Base-by-base conservation (phyloP, 2,797 vertebrate species). In the Microchirus variegatus region DNA sequence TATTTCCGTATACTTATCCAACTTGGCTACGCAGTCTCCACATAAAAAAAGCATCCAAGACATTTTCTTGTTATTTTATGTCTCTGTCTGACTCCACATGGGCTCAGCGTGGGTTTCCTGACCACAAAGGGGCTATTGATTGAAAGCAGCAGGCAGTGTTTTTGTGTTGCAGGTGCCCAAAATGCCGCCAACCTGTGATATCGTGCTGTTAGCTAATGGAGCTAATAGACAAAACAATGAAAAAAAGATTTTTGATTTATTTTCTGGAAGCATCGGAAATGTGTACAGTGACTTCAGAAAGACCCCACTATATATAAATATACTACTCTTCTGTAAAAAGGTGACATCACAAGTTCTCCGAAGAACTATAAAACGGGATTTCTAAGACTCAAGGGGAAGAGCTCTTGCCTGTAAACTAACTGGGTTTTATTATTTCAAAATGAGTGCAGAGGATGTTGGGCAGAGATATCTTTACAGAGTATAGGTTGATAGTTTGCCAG, bases 51-150 rank as follows among this genome's bases (percentile, higher is more conserved):
- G 71, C 54, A 69, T 76, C 38, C 17, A 57, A 70, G 53, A 69
- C 52, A 58, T 83, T 84, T 45, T 18, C 44, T 17, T 15, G 15
- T 16, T n/a, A 15, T 43, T 84, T 84, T 71, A 68, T 82, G 78
- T 69, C 79, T 56, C 73, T 64, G 46, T 72, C 64, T 80, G 70
- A 68, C 72, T 80, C 80, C 63, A 65, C 73, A 80, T 63, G 47
- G 77, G 58, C 78, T 61, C 84, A 73, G 79, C 53, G 6, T 83
- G 78, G 48, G 49, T 68, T 68, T 65, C 73, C 63, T 67, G 76
- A 80, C 81, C 86, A 88, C 80, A 87, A 81, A 83, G 74, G 44
- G 56, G 53, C 65, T 78, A 88, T 86, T 81, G 85, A 90, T 85
- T 73, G 69, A 78, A 59, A 82, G 67, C 67, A 78, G 75, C 74